These are phyloP conservation scores for Nomada lathburiana DNA, from an alignment of 2,888 invertebrate genomes.

Conservation along the genomic window DNA sequence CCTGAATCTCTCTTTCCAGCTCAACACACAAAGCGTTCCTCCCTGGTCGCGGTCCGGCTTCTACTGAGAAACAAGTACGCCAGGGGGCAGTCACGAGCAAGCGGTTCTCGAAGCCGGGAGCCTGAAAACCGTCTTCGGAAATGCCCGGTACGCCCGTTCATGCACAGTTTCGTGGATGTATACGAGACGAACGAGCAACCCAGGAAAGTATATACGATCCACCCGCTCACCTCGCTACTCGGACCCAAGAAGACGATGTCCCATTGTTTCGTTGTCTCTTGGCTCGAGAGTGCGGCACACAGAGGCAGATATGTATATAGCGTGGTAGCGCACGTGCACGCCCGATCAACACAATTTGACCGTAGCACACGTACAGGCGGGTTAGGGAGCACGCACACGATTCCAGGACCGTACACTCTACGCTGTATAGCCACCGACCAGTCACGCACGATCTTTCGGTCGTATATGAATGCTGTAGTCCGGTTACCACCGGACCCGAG, in stretches of 20 bases:
- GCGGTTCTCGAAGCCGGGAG: slow-evolving; percentile 57
- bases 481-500: slow-evolving; percentile 61
- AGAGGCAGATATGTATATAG: neutral
- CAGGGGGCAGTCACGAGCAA: slow-evolving; percentile 68
- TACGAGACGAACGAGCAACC: slow-evolving; percentile 39
- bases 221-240: slow-evolving; percentile 53
- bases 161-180: slow-evolving; percentile 51
- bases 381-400: slow-evolving; percentile 44
- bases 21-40: slow-evolving; percentile 62
- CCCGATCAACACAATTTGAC: slow-evolving; percentile 23
- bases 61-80: slow-evolving; percentile 68
- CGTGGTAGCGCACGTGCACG: slow-evolving; percentile 59
- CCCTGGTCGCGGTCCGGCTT: slow-evolving; percentile 65
- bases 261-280: slow-evolving; percentile 67
- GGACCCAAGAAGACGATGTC: slow-evolving; percentile 53
- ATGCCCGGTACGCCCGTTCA: slow-evolving; percentile 44
- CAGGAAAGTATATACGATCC: slow-evolving; percentile 34
- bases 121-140: slow-evolving; percentile 65
- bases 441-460: slow-evolving; percentile 67
- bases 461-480: slow-evolving; percentile 60
- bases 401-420: slow-evolving; percentile 11
- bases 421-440: slow-evolving; percentile 53
- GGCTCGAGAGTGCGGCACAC: slow-evolving; percentile 53
- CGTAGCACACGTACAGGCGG: slow-evolving; percentile 39
- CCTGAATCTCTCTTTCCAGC: slow-evolving; percentile 32